Percentiles rank a stretch among this genome's conserved stretches.
phyloP scores from a whole-genome alignment of 1,140 invertebrate genomes.

The Monomorium pharaonis region DNA sequence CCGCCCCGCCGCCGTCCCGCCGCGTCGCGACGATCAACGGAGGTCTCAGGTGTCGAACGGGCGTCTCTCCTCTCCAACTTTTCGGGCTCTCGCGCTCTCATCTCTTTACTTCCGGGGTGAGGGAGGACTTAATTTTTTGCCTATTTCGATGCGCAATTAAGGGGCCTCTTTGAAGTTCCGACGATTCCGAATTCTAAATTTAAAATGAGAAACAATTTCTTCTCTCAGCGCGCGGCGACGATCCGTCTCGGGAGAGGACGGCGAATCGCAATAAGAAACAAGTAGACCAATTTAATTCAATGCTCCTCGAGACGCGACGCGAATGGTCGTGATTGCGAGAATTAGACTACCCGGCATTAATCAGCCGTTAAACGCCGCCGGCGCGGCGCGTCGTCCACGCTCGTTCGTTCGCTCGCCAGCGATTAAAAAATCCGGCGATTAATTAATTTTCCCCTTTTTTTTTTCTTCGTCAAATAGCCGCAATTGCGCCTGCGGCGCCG shows the following conservation, averaged over 20 bases:
- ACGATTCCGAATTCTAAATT: slow-evolving; percentile 45
- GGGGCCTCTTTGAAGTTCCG: slow-evolving; percentile 28
- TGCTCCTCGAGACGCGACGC: slow-evolving; percentile 25
- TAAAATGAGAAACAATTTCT: slow-evolving; percentile 49
- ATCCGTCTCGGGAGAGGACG: neutral
- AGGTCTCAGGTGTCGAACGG: slow-evolving; percentile 43
- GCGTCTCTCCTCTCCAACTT: slow-evolving; percentile 30
- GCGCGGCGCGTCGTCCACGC: neutral
- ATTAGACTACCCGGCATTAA: slow-evolving; percentile 49
- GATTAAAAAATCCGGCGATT: neutral
- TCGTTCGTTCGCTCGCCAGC: neutral
- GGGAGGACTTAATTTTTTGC: slow-evolving; percentile 22
- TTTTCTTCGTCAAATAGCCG: slow-evolving; percentile 1
- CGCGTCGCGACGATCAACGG: neutral
- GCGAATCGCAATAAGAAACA: slow-evolving; percentile 52
- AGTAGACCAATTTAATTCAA: slow-evolving; percentile 55
- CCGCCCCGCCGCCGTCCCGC: neutral
- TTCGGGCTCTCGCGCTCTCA: neutral
- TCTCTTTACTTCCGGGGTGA: neutral
- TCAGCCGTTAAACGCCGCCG: slow-evolving; percentile 30
- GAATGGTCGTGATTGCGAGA: slow-evolving; percentile 38
- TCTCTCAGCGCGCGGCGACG: neutral
- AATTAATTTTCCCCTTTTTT: slow-evolving; percentile 39
- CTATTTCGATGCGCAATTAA: slow-evolving; percentile 35
- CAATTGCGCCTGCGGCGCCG: neutral